These are phyloP conservation scores for Tetranychus piercei DNA, from an alignment of 2,888 invertebrate species.

Conservation along the genomic window DNA sequence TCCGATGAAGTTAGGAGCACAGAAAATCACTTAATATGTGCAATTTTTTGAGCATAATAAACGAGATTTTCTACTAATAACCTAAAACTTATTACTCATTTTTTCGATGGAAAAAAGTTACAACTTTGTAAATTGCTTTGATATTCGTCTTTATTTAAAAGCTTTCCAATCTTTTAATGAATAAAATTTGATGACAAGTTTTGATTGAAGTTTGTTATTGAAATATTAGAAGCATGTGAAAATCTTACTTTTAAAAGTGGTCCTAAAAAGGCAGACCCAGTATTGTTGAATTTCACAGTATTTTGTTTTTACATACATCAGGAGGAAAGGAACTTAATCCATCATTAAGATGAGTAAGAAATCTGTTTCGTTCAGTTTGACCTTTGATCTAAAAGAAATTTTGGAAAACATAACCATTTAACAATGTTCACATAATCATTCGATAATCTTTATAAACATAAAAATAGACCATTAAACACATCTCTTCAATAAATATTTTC, in stretches of 20 bases:
- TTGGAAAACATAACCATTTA: constrained; percentile 13
- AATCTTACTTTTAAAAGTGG: constrained; percentile 70
- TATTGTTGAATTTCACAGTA: constrained; percentile 90
- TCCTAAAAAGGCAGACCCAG: constrained; percentile 78
- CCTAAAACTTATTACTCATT: no score
- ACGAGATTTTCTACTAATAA: not conserved
- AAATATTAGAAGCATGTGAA: constrained; percentile 5
- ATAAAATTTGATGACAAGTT: not conserved
- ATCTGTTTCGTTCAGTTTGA: constrained; percentile 68
- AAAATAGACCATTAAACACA: constrained; percentile 34
- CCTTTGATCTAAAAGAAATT: constrained; percentile 58
- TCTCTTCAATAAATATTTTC: constrained; percentile 74
- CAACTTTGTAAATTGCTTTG: constrained; percentile 46
- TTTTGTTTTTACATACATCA: constrained; percentile 77
- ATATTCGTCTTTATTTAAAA: constrained; percentile 75
- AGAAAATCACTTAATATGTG: constrained; percentile 10
- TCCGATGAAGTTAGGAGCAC: constrained; percentile 21
- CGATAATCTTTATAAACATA: not conserved
- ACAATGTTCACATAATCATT: not conserved
- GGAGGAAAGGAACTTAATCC: constrained; percentile 79
- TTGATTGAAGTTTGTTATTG: not conserved
- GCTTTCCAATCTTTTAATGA: constrained; percentile 54
- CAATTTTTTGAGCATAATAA: not conserved
- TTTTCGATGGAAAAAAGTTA: no score
- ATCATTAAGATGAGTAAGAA: constrained; percentile 65